A percentile compares a stretch with the other conserved stretches of the same genome.
phyloP scores from a whole-genome alignment of 1,140 invertebrate species.

The Globodera rostochiensis region DNA sequence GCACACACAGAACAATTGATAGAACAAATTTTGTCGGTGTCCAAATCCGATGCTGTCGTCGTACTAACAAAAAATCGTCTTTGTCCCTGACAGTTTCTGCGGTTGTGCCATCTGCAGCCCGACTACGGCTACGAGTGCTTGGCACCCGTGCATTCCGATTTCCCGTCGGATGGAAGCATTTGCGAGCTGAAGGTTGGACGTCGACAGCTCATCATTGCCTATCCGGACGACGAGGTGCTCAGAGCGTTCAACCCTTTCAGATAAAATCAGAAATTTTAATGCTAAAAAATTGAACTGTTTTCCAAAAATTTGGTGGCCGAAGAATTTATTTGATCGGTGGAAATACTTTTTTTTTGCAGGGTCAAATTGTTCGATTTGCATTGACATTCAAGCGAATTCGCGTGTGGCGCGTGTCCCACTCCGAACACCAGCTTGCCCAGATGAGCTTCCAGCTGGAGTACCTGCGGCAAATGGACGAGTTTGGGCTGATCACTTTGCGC shows the following conservation, averaged over 20 bases:
- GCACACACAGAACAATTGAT: too few relatives aligned
- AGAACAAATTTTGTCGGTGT: background rate
- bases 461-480: constrained; percentile 43
- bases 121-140: constrained; percentile 51
- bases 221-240: constrained; percentile 25
- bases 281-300: constrained; percentile 11
- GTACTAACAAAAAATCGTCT: constrained; percentile 9
- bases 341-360: constrained; percentile 27
- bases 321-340: background rate
- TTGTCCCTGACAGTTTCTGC: constrained; percentile 42
- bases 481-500: constrained; percentile 34
- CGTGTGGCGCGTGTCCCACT: constrained; percentile 53
- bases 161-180: constrained; percentile 22
- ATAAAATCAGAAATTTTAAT: constrained; percentile 31
- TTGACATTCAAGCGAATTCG: constrained; percentile 49
- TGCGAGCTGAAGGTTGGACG: constrained; percentile 49
- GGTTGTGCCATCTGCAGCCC: constrained; percentile 45
- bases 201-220: constrained; percentile 48
- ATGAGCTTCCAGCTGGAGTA: constrained; percentile 57
- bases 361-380: constrained; percentile 23
- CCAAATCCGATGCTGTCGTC: too few relatives aligned
- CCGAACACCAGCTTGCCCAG: constrained; percentile 29
- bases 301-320: background rate
- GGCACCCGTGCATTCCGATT: constrained; percentile 41
- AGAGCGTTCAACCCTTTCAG: too few relatives aligned